A percentile compares a stretch with the other conserved stretches of the same genome.
Conservation (phyloP, 2,797 vertebrate species). For the Malacoctenus gilli region DNA sequence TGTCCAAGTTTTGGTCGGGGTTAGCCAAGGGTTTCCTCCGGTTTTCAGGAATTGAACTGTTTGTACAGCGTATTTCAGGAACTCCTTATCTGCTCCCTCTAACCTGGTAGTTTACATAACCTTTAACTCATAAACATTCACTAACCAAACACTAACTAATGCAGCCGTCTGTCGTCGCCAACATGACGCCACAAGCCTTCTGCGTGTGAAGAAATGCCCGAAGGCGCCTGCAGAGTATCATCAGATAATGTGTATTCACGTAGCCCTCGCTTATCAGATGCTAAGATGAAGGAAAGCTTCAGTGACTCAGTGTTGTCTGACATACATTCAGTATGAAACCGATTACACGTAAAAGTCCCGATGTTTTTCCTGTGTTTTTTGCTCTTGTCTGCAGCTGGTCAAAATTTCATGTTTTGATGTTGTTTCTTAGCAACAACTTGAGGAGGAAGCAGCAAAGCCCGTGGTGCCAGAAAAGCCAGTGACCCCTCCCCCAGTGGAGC, state of each 20-base stretch:
- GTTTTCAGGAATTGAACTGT: conserved; percentile 53
- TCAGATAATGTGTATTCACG: conserved; percentile 38
- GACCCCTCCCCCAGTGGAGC: conserved; percentile 97
- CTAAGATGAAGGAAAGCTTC: conserved; percentile 12
- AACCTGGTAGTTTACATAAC: conserved; percentile 56
- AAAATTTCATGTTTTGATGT: conserved; percentile 60
- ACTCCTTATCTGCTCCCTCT: conserved; percentile 44
- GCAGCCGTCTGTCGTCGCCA: conserved; percentile 24
- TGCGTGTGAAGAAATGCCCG: conserved; percentile 10
- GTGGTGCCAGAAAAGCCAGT: conserved; percentile 96
- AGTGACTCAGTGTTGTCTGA: conserved; percentile 11
- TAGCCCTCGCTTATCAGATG: conserved; percentile 18
- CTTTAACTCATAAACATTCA: conserved; percentile 56
- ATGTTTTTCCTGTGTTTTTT: conserved; percentile 3
- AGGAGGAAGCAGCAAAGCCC: conserved; percentile 98
- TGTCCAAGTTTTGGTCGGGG: conserved; percentile 21
- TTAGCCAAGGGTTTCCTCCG: conserved; percentile 7
- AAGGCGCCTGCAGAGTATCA: conserved; percentile 26
- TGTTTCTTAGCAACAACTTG: conserved; percentile 97
- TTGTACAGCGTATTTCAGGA: conserved; percentile 61
- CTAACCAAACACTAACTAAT: conserved; percentile 38
- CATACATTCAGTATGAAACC: background rate
- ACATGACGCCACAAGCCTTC: conserved; percentile 10
- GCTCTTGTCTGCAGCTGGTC: conserved; percentile 16
- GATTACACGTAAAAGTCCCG: background rate